Percentiles rank a stretch among this genome's conserved stretches.
Conservation (phyloP, 2,888 invertebrate species). For the Autographa pulchrina region DNA sequence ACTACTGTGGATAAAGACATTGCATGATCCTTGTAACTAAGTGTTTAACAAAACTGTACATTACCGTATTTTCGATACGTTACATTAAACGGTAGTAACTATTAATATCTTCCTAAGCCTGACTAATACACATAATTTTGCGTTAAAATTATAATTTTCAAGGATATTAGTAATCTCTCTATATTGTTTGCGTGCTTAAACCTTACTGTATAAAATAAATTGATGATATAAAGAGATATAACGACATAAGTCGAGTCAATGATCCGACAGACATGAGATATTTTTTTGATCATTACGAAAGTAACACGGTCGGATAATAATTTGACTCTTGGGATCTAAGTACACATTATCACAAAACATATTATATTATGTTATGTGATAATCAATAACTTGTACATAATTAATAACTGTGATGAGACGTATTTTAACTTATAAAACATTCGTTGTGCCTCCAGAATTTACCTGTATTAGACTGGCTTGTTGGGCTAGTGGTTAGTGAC, state of each 20-base stretch:
- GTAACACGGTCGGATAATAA: not conserved
- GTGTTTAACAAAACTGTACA: conserved; percentile 8
- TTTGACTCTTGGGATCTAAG: not conserved
- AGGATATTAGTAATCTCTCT: not conserved
- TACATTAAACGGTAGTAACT: conserved; percentile 41
- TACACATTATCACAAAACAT: too few relatives aligned
- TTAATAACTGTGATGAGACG: too few relatives aligned
- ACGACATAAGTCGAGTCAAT: not conserved
- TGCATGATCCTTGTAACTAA: conserved; percentile 18
- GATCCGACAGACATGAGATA: not conserved
- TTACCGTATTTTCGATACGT: conserved; percentile 30
- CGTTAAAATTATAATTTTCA: conserved; percentile 16
- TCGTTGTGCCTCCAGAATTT: too few relatives aligned
- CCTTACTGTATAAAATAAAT: not conserved
- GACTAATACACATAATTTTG: conserved; percentile 28
- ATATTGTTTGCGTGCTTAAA: not conserved
- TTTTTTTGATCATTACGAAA: not conserved
- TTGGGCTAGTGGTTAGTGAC: too few relatives aligned
- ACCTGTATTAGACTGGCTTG: too few relatives aligned
- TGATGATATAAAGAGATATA: not conserved
- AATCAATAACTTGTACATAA: too few relatives aligned
- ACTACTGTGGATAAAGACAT: not conserved
- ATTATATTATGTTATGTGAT: not conserved
- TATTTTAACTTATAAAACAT: too few relatives aligned
- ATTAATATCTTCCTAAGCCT: conserved; percentile 39